Evolutionary conservation across 1,140 invertebrate genomes (phyloP).

Genomic region (Cepaea nemoralis): DNA sequence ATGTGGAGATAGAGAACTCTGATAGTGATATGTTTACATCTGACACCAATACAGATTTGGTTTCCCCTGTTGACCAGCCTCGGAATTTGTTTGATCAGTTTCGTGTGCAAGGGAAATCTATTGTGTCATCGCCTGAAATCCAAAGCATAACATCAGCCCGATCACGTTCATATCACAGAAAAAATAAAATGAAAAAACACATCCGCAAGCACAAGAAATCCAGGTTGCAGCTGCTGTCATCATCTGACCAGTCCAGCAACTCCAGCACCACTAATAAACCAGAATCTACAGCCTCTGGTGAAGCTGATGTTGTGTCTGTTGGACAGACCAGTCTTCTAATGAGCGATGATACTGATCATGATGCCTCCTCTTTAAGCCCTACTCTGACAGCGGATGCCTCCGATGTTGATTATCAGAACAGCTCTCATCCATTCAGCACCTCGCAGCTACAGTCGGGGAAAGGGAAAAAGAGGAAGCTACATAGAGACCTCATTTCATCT

Average conservation of each 20-base stretch:
- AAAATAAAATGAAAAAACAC: not conserved
- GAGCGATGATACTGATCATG: constrained; percentile 9
- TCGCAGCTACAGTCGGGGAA: not conserved
- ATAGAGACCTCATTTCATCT: too few relatives aligned
- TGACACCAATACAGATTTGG: constrained; percentile 32
- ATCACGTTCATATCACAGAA: not conserved
- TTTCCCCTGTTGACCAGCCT: constrained; percentile 16
- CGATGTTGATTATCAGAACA: not conserved
- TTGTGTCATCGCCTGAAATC: constrained; percentile 23
- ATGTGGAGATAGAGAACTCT: constrained; percentile 34
- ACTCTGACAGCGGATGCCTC: not conserved
- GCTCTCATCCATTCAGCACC: not conserved
- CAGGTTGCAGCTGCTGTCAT: not conserved
- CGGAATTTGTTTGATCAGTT: constrained; percentile 38
- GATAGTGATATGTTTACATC: constrained; percentile 22
- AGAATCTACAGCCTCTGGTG: not conserved
- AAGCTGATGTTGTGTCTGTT: not conserved
- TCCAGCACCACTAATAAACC: constrained; percentile 11
- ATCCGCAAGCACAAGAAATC: constrained; percentile 1
- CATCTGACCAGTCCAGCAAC: constrained; percentile 15
- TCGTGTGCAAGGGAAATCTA: not conserved
- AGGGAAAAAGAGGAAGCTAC: not conserved
- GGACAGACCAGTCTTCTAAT: not conserved
- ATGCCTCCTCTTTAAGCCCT: not conserved
- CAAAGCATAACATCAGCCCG: too few relatives aligned